Percentiles rank a stretch among this genome's conserved stretches.
Evolutionary conservation across 2,888 invertebrate genomes (phyloP).

Genomic region (Heliconius ethilla): DNA sequence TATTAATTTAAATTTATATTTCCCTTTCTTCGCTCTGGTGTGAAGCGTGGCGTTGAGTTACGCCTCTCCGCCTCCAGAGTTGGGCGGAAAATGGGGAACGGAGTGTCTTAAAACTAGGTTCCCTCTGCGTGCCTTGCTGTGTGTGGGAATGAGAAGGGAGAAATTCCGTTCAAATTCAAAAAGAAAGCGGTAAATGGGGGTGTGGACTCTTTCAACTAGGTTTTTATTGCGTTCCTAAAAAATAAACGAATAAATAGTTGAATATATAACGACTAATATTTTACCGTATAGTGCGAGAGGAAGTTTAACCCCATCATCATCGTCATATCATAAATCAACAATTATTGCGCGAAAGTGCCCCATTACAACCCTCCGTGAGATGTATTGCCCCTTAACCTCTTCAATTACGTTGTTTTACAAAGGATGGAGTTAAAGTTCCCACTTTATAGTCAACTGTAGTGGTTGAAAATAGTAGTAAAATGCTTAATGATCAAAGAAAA

Average conservation of each 20-base stretch:
- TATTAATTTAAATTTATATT: no score
- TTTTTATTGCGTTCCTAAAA: neutral
- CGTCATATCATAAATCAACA: constrained; percentile 1
- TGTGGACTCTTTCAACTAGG: no score
- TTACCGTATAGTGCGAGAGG: neutral
- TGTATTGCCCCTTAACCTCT: constrained; percentile 25
- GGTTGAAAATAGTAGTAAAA: neutral
- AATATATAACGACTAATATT: neutral
- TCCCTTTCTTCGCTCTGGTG: no score
- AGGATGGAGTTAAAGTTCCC: constrained; percentile 13
- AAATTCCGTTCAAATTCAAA: no score
- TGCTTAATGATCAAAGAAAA: no score
- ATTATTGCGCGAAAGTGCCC: constrained; percentile 1
- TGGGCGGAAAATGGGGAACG: no score
- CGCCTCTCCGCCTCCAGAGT: no score
- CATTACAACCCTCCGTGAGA: constrained; percentile 13
- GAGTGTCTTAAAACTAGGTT: no score
- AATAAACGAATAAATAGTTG: neutral
- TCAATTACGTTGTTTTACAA: constrained; percentile 11
- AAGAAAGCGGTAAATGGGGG: no score
- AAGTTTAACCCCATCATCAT: neutral
- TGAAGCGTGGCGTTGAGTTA: no score
- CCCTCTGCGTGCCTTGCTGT: no score
- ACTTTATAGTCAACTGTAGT: constrained; percentile 1
- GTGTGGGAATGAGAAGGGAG: no score